These are phyloP conservation scores for Amiota communis DNA, from an alignment of 2,888 invertebrate genomes.

Conservation along the genomic window DNA sequence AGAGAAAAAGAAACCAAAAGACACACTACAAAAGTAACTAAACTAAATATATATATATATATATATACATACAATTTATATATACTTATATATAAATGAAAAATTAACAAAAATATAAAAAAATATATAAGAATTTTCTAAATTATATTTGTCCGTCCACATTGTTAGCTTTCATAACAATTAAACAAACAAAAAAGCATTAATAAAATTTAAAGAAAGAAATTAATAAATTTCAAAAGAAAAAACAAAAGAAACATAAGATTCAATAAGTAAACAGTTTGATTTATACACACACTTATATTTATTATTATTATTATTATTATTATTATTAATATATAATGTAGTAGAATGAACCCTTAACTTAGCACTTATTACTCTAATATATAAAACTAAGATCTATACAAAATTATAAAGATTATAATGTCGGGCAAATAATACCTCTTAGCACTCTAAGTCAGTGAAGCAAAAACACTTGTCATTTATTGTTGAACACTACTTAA, in stretches of 20 bases:
- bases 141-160: slow-evolving; percentile 73
- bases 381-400: no score
- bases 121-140: slow-evolving; percentile 52
- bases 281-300: no score
- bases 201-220: slow-evolving; percentile 39
- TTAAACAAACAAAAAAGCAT: slow-evolving; percentile 40
- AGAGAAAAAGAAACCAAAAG: slow-evolving; percentile 32
- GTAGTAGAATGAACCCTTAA: no score
- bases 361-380: no score
- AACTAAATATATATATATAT: slow-evolving; percentile 33
- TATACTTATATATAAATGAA: slow-evolving; percentile 35
- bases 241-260: slow-evolving; percentile 26
- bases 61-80: slow-evolving; percentile 43
- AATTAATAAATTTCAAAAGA: slow-evolving; percentile 46
- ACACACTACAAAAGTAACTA: slow-evolving; percentile 14
- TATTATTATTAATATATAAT: no score
- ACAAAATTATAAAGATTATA: slow-evolving; percentile 3
- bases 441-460: slow-evolving; percentile 51
- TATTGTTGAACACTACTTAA: slow-evolving; percentile 22
- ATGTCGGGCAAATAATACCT: slow-evolving; percentile 43
- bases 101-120: slow-evolving; percentile 32
- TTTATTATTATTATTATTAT: no score
- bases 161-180: slow-evolving; percentile 72
- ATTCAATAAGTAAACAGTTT: no score
- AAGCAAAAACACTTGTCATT: slow-evolving; percentile 40